A percentile compares a stretch with the other conserved stretches of the same genome.
Evolutionary conservation across 64 coral and sea anemone species (phyloP).

Genomic region (Pocillopora damicornis): DNA sequence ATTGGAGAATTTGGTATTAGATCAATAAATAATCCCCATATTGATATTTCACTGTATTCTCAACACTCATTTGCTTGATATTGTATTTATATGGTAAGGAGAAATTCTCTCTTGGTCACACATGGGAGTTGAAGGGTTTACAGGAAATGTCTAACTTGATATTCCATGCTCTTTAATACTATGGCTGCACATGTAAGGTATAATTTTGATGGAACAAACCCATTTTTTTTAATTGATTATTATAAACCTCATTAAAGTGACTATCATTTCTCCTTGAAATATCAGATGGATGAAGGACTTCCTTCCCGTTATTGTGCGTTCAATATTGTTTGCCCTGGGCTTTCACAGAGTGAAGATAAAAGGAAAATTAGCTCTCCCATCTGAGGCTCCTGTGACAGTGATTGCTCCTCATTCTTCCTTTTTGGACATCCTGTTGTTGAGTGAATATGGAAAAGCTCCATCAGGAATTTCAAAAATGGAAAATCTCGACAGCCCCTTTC

Average conservation of each 20-base stretch:
- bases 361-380: conserved; percentile 36
- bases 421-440: conserved; percentile 39
- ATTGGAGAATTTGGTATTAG: no score
- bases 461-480: conserved; percentile 56
- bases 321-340: conserved; percentile 28
- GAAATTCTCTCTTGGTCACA: no score
- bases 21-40: no score
- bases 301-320: conserved; percentile 9
- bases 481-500: conserved; percentile 45
- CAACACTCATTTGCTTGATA: no score
- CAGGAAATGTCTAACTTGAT: no score
- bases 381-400: conserved; percentile 45
- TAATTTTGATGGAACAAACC: no score
- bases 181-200: no score
- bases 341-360: conserved; percentile 48
- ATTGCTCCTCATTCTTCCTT: conserved; percentile 63
- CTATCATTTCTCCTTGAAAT: not conserved
- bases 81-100: no score
- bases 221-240: no score
- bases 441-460: conserved; percentile 36
- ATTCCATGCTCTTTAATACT: no score
- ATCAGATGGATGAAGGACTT: conserved; percentile 35
- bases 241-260: not conserved
- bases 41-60: no score
- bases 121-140: no score